Evolutionary conservation across 2,797 vertebrate genomes (phyloP), one percentile per base, ranked within the genome.

Genomic region (Enteromius trimaculatus): DNA sequence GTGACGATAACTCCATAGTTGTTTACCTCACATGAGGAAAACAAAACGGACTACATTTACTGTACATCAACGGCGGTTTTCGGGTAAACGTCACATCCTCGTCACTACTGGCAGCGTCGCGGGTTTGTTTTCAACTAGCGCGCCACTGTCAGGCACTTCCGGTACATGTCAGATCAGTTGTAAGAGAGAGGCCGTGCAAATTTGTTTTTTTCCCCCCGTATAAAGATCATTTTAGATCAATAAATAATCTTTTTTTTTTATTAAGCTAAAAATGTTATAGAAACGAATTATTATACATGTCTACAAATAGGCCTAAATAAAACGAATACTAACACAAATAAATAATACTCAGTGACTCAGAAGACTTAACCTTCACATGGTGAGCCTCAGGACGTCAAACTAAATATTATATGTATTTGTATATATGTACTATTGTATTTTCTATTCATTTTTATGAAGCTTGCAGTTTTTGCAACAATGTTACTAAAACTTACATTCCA

Each of bases 1-100:
- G 90, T 0, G 90, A 66, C 16, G 94, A 92, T 84, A 95, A 85
- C 26, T 95, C 95, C 95, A 96, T 96, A 21, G 65, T 81, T 53
- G 3, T 1, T 79, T 37, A 66, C 14, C n/a, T 75, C 4, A 60
- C 14, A 16, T 16, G 51, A 1, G 7, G 26, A 1, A n/a, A 42
- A 6, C 1, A 66, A 29, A 16, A 10, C 31, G 42, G 23, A 51
- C 31, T 42, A 19, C 47, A 86, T 76, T 29, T 47, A 6, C 29
- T 58, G 49, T 29, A 3, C 2, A 58, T 16, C 64, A 10, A 16
- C 51, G 60, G 19, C 42, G 29, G 76, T 49, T 69, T 31, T 34
- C 47, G 17, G 66, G 65, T 79, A 5, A 86, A 88, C 31, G 82
- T 86, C 90, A 89, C 86, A 87, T 89, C 88, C 89, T 89, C 84